Conservation (phyloP, 64 coral and sea anemone species). For the Dendronephthya gigantea region DNA sequence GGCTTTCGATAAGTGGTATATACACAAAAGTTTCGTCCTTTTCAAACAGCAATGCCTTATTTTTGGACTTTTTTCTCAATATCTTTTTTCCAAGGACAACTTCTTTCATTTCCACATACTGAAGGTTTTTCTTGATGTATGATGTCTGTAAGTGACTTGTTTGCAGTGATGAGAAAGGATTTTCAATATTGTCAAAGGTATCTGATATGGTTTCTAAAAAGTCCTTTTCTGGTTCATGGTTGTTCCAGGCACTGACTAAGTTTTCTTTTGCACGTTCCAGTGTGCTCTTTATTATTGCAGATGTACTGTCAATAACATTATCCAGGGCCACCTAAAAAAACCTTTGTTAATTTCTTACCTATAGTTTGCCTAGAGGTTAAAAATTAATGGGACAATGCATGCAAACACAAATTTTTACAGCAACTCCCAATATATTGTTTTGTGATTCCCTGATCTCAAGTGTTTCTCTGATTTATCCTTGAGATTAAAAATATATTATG, state of each 20-base stretch:
- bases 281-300: background rate
- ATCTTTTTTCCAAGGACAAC: conserved; percentile 22
- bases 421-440: too few relatives aligned
- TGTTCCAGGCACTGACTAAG: background rate
- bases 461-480: too few relatives aligned
- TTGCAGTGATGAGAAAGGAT: conserved; percentile 16
- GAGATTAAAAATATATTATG: too few relatives aligned
- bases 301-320: conserved; percentile 31
- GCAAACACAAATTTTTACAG: too few relatives aligned
- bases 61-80: conserved; percentile 22
- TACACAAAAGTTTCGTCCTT: conserved; percentile 36
- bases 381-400: too few relatives aligned
- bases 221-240: background rate
- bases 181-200: conserved; percentile 8
- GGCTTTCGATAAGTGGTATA: conserved; percentile 11
- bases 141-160: conserved; percentile 21
- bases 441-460: too few relatives aligned
- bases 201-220: conserved; percentile 12
- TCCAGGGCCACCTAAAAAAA: conserved; percentile 21
- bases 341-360: too few relatives aligned
- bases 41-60: conserved; percentile 24
- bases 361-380: too few relatives aligned
- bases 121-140: conserved; percentile 37
- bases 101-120: conserved; percentile 24
- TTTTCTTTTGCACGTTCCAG: conserved; percentile 16